phyloP scores from a whole-genome alignment of 1,140 invertebrate species.

The Drosophila santomea region DNA sequence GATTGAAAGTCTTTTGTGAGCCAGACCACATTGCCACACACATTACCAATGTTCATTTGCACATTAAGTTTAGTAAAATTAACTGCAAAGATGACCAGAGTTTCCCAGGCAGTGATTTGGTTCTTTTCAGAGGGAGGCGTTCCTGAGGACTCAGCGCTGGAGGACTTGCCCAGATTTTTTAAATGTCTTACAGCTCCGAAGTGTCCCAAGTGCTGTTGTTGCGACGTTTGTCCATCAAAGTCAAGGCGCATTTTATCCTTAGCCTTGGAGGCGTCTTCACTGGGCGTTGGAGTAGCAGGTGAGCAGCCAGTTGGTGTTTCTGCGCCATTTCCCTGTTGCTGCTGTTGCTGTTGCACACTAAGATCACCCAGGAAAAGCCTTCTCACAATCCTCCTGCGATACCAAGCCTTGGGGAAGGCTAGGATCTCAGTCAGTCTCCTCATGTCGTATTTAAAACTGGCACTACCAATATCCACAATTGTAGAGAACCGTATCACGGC shows the following conservation, averaged over 20 bases:
- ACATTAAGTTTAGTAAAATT: constrained; percentile 98
- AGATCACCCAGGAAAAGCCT: constrained; percentile 97
- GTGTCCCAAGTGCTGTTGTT: constrained; percentile 58
- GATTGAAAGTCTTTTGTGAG: constrained; percentile 95
- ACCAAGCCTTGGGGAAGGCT: constrained; percentile 99
- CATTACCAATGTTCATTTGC: constrained; percentile 99
- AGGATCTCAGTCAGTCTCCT: constrained; percentile 98
- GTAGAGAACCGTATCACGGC: constrained; percentile 96
- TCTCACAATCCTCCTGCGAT: constrained; percentile 95
- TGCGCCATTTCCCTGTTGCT: constrained; percentile 51
- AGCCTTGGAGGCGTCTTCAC: constrained; percentile 45
- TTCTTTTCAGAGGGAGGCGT: constrained; percentile 81
- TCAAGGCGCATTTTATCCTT: constrained; percentile 72
- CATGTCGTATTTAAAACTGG: constrained; percentile 99
- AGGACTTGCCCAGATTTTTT: constrained; percentile 85
- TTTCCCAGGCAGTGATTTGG: constrained; percentile 93
- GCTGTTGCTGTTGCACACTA: constrained; percentile 85
- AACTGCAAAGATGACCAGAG: constrained; percentile 96
- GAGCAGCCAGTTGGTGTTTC: constrained; percentile 53
- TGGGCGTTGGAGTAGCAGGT: constrained; percentile 64
- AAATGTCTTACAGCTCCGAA: constrained; percentile 85
- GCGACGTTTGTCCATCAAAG: constrained; percentile 48
- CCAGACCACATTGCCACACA: constrained; percentile 98
- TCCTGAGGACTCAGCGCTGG: constrained; percentile 75
- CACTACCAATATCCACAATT: constrained; percentile 98